phyloP scores from a whole-genome alignment of 2,797 vertebrate genomes.

The Crax fasciolata region DNA sequence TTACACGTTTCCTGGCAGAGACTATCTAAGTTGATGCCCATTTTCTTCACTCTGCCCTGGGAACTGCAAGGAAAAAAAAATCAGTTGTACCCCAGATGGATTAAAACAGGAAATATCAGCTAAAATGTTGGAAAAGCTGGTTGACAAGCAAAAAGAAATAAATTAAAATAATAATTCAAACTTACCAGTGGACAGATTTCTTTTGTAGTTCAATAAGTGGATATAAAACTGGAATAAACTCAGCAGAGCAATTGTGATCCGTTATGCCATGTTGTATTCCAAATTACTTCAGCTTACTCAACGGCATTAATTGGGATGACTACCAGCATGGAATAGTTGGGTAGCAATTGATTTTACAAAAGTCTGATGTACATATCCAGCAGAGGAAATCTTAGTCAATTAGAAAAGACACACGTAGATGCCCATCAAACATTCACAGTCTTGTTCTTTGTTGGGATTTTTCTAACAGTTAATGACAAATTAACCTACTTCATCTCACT shows the following conservation, averaged over 20 bases:
- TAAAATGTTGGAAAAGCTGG: neutral
- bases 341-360: neutral
- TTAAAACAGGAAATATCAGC: slow-evolving; percentile 47
- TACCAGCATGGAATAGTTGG: neutral
- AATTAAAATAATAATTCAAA: neutral
- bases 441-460: neutral
- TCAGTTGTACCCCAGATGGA: neutral
- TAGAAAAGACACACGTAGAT: neutral
- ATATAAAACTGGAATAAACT: neutral
- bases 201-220: neutral
- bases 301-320: neutral
- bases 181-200: neutral
- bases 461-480: neutral
- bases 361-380: neutral
- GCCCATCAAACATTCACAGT: neutral
- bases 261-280: neutral
- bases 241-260: neutral
- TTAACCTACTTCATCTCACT: neutral
- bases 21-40: slow-evolving; percentile 26
- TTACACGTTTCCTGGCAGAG: slow-evolving; percentile 69
- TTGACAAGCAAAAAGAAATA: neutral
- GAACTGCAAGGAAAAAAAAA: slow-evolving; percentile 9
- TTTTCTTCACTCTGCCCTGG: slow-evolving; percentile 55
- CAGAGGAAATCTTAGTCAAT: neutral
- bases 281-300: neutral